Evolutionary conservation across 2,113 vertebrate genomes (phyloP), one percentile per base, ranked within the genome.

Genomic region (Rhipidura dahli): DNA sequence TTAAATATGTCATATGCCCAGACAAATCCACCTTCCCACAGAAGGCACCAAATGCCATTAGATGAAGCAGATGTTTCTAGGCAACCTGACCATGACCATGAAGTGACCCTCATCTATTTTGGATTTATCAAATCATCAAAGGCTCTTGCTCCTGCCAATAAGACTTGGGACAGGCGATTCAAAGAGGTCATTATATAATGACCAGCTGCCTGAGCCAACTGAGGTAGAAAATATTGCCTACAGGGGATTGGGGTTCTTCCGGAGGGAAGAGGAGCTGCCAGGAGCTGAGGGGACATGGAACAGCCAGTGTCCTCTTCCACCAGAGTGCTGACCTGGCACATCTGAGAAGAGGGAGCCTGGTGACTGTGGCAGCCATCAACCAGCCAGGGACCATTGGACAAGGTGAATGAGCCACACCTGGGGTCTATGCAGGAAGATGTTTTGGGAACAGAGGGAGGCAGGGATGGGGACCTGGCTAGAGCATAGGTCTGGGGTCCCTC

Each of bases 71-170:
- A 92, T 89, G 81, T 89, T 89, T 89, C 89, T 71, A 78, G 65
- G 60, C 69, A 96, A 89, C 89, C 77, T 94, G 77, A 89, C 47
- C 49, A 83, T 40, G 91, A 92, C 89, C 7, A 3, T 11, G 3
- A 90, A 81, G 60, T 92, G 83, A 94, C 83, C 80, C 76, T 83
- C 72, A 89, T 89, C 94, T 96, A 94, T 94, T 97, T 95, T 78
- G 72, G 91, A 83, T 90, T 95, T 92, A 94, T 87, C 86, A 90
- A 94, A 89, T 87, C 95, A 97, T 77, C 86, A 93, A 66, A 83
- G 64, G 51, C 73, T 91, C 40, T 64, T 91, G 77, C 35, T 93
- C 72, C 84, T 95, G 92, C 65, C 90, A 95, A 5, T 75, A 90
- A 94, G 86, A 87, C 30, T 70, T 78, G 64, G 19, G 40, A 33